Percentiles rank a stretch among this genome's conserved stretches.
phyloP scores from a whole-genome alignment of 2,113 vertebrate genomes.

The Rhagologus leucostigma region DNA sequence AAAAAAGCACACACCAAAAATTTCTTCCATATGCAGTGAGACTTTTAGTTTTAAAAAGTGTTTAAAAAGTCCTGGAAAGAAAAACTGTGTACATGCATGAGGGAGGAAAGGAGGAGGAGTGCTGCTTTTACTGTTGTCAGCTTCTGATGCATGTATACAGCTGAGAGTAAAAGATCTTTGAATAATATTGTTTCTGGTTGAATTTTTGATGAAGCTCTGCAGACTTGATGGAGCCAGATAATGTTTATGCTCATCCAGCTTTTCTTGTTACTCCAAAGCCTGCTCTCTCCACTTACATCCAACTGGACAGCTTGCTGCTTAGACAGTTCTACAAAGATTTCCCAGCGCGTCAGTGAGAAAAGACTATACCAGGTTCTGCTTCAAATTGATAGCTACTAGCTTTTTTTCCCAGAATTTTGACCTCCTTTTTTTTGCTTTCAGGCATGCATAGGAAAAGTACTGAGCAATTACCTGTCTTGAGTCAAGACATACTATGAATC shows the following conservation, averaged over 20 bases:
- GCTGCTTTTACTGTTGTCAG: neutral
- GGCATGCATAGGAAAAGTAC: neutral
- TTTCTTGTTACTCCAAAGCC: neutral
- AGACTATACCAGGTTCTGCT: neutral
- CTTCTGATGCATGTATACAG: neutral
- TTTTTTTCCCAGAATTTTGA: neutral
- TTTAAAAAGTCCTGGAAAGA: neutral
- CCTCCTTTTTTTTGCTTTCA: neutral
- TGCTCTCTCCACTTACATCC: neutral
- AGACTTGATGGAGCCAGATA: neutral
- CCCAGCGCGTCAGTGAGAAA: neutral
- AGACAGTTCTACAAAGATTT: neutral
- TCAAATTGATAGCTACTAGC: neutral
- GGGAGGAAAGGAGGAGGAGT: neutral
- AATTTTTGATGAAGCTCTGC: neutral
- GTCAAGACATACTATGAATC: neutral
- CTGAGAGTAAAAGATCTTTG: neutral
- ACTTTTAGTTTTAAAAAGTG: neutral
- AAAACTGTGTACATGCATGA: neutral
- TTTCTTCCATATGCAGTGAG: neutral
- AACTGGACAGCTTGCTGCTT: neutral
- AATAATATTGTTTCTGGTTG: neutral
- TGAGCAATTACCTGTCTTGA: neutral
- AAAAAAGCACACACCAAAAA: neutral
- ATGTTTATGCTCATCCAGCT: neutral